These are phyloP conservation scores for Chionoecetes opilio DNA, from an alignment of 1,140 invertebrate genomes.

Conservation along the genomic window DNA sequence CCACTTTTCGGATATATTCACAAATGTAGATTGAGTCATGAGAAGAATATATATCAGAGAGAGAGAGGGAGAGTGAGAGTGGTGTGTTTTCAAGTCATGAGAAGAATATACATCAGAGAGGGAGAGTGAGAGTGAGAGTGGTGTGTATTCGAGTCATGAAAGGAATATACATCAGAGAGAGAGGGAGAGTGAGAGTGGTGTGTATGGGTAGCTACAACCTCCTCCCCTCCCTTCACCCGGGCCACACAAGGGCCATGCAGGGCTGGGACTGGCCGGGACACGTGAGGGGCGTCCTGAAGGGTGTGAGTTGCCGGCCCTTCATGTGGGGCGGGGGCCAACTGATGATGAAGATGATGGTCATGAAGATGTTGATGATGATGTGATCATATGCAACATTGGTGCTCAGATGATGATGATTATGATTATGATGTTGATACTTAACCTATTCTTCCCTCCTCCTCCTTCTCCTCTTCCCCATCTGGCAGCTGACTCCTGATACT, in stretches of 20 bases:
- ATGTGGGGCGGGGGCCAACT: neutral
- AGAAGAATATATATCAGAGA: no score
- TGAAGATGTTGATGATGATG: constrained; percentile 10
- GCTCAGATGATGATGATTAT: neutral
- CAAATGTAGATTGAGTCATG: no score
- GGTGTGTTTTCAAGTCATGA: no score
- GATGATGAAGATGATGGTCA: constrained; percentile 6
- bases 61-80: no score
- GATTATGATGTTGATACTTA: neutral
- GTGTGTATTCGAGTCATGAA: no score
- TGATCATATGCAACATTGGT: no score
- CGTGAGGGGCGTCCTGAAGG: neutral
- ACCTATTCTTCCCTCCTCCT: neutral
- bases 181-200: no score
- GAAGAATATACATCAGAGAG: no score
- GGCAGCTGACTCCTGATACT: neutral
- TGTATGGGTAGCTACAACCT: neutral
- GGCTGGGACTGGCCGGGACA: neutral
- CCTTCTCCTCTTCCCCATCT: neutral
- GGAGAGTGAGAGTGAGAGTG: no score
- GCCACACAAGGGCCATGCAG: neutral
- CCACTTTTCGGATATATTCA: no score
- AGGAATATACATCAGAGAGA: no score
- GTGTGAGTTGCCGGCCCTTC: neutral
- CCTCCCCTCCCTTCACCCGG: neutral